Conservation (phyloP, 2,888 invertebrate species). For the Amblyjoppa proteus region DNA sequence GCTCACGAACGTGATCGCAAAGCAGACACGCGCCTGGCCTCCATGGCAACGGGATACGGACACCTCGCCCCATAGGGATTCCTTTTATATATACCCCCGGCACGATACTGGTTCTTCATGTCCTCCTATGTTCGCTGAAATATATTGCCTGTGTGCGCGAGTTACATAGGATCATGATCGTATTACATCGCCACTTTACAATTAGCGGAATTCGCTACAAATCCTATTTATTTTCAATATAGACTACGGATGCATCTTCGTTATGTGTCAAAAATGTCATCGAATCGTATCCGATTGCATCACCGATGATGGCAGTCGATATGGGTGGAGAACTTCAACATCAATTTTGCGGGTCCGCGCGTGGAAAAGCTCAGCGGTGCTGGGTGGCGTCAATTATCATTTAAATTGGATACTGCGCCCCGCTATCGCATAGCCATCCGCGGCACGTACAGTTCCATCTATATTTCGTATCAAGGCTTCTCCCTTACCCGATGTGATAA, state of each 20-base stretch:
- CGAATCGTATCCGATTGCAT: slow-evolving; percentile 1
- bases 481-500: background rate
- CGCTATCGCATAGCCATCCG: slow-evolving; percentile 44
- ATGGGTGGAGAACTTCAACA: background rate
- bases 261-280: slow-evolving; percentile 7
- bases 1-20: slow-evolving; percentile 73
- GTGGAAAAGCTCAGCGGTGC: slow-evolving; percentile 31
- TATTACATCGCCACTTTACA: background rate
- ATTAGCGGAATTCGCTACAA: background rate
- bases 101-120: slow-evolving; percentile 11
- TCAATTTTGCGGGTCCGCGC: slow-evolving; percentile 40
- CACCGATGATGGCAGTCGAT: background rate
- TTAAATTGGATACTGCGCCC: slow-evolving; percentile 70
- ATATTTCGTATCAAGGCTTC: slow-evolving; percentile 7
- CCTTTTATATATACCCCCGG: slow-evolving; percentile 27
- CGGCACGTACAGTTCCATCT: slow-evolving; percentile 38
- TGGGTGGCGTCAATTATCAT: slow-evolving; percentile 69
- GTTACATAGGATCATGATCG: too few relatives aligned
- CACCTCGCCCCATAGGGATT: slow-evolving; percentile 54
- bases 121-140: slow-evolving; percentile 28
- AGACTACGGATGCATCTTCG: background rate
- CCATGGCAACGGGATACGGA: slow-evolving; percentile 75
- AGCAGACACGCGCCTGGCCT: slow-evolving; percentile 70
- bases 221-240: background rate
- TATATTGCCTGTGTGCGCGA: slow-evolving; percentile 25